Base-by-base conservation (phyloP, 1,140 invertebrate species). In the Thalassaphorura encarpata region DNA sequence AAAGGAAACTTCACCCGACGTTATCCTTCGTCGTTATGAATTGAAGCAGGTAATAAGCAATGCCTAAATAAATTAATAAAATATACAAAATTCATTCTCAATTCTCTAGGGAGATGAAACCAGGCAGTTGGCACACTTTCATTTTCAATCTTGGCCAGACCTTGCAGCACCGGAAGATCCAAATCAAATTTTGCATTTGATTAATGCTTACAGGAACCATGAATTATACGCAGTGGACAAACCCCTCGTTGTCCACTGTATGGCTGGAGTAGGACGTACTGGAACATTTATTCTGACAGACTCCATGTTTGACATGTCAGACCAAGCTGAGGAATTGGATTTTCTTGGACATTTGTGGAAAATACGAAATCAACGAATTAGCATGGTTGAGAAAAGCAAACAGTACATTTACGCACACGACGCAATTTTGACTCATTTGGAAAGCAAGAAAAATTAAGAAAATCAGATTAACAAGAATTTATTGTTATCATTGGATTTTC, bases 131-230 rank as follows among this genome's bases (percentile, higher is more conserved):
- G 33, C 33, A 5, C 48, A 51, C 21, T 36, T 33, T 19, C 48
- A 51, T 23, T 51, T 51, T 24, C 13, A 27, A 19, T 31, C 48
- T 33, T 51, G 48, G 48, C 48, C 48, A 27, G 48, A 51, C 33
- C 13, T 51, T 5, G 48, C 18, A 16, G 48, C 33, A 6, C 48
- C 48, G 21, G 16, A 19, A 6, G 26, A 51, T 39, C 48, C 48
- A 36, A 18, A 18, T 24, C 48, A 51, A 24, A 5, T 51, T 13
- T 29, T 51, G 3, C 31, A 36, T 39, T 19, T 51, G 5, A 51
- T 51, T 24, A 4, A 21, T 4, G 6, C n/a, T 5, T 51, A 51
- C 48, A 5, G 48, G 4, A 19, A 5, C 16, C 26, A 29, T 6
- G 19, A 5, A 15, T 51, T 29, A 6, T 26, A 33, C 13, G 16